Evolutionary conservation across 2,888 invertebrate genomes (phyloP).

Genomic region (Zygaena filipendulae): DNA sequence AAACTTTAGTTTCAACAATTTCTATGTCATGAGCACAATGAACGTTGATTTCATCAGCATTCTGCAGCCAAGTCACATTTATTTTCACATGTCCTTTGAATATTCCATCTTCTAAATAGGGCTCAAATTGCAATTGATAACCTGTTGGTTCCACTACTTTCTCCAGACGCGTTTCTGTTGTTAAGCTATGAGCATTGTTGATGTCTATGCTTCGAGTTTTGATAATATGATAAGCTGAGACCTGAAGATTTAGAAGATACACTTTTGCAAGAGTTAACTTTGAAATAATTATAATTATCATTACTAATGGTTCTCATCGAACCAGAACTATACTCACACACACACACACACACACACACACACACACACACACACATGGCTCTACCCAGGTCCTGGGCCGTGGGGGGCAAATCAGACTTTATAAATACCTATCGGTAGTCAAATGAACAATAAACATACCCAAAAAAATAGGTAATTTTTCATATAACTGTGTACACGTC

Average conservation of each 20-base stretch:
- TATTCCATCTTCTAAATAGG: conserved; percentile 71
- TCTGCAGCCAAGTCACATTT: conserved; percentile 73
- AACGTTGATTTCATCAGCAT: conserved; percentile 71
- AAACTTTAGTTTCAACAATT: conserved; percentile 66
- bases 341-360: no score
- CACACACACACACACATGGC: no score
- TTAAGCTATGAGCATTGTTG: conserved; percentile 73
- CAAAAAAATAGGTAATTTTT: no score
- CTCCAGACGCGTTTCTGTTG: conserved; percentile 72
- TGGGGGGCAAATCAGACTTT: no score
- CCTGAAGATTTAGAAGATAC: conserved; percentile 21
- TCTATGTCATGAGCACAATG: conserved; percentile 74
- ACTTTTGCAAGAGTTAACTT: no score
- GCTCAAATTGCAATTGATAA: conserved; percentile 75
- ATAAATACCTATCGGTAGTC: no score
- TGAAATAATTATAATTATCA: no score
- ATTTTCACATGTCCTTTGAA: conserved; percentile 78
- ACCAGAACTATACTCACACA: no score
- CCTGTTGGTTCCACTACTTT: conserved; percentile 72
- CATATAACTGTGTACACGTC: no score
- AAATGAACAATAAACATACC: no score
- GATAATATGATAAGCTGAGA: conserved; percentile 38
- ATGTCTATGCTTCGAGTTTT: conserved; percentile 74
- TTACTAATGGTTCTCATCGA: no score
- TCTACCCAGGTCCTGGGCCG: no score